Percentiles rank a stretch among this genome's conserved stretches.
Conservation (phyloP, 2,888 invertebrate genomes). For the Nephrotoma flavescens region DNA sequence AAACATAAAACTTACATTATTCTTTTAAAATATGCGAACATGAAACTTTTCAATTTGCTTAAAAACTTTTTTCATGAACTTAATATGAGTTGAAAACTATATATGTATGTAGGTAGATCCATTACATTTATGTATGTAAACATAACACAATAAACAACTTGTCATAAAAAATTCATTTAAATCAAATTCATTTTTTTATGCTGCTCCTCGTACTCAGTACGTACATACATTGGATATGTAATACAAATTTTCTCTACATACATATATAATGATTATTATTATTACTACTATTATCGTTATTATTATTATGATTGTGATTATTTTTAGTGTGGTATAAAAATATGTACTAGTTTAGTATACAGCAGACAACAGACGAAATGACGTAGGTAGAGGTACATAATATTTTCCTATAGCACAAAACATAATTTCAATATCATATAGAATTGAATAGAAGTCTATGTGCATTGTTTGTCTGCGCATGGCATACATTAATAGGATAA, state of each 20-base stretch:
- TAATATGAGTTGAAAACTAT: neutral
- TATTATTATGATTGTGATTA: neutral
- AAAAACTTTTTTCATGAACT: neutral
- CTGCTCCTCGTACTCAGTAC: neutral
- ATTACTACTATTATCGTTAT: neutral
- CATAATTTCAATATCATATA: neutral
- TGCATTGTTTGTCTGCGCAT: neutral
- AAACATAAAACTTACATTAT: neutral
- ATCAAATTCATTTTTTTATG: neutral
- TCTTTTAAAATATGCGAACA: neutral
- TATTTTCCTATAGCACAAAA: neutral
- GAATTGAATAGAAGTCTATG: neutral
- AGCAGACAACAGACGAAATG: neutral
- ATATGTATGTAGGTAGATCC: neutral
- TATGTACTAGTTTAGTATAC: neutral
- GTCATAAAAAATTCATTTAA: neutral
- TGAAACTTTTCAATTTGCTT: too few species aligned
- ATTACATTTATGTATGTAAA: neutral
- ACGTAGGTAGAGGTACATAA: neutral
- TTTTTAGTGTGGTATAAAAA: neutral
- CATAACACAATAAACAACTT: neutral
- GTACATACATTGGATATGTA: neutral
- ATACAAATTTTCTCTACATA: neutral
- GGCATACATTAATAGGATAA: neutral
- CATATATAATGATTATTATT: neutral